Evolutionary conservation across 2,888 invertebrate species (phyloP).

Genomic region (Maniola hyperantus): DNA sequence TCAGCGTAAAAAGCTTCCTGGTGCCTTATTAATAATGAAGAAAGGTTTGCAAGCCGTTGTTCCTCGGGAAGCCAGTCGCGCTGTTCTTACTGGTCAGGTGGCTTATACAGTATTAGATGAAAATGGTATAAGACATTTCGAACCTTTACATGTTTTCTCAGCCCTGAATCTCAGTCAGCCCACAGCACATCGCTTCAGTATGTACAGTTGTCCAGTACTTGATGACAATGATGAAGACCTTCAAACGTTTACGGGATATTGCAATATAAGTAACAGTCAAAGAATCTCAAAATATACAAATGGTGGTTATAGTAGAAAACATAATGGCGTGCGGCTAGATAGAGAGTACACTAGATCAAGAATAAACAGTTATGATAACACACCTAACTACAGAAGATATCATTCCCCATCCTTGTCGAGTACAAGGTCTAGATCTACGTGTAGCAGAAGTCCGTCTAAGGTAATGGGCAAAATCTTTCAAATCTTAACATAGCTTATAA

Average conservation of each 20-base stretch:
- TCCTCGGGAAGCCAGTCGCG: slow-evolving; percentile 88
- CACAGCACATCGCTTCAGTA: slow-evolving; percentile 85
- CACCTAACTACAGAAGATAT: slow-evolving; percentile 82
- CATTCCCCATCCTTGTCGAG: slow-evolving; percentile 71
- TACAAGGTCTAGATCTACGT: slow-evolving; percentile 75
- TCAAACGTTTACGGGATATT: slow-evolving; percentile 72
- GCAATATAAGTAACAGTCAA: slow-evolving; percentile 75
- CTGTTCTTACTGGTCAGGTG: slow-evolving; percentile 88
- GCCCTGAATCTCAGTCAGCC: slow-evolving; percentile 86
- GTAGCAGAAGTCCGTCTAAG: slow-evolving; percentile 77
- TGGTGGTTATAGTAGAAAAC: slow-evolving; percentile 72
- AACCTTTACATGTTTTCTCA: slow-evolving; percentile 88
- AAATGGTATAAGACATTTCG: slow-evolving; percentile 88
- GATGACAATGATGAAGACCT: slow-evolving; percentile 78
- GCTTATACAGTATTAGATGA: slow-evolving; percentile 90
- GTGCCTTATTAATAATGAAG: slow-evolving; percentile 87
- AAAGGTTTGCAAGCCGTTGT: slow-evolving; percentile 89
- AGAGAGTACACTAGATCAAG: slow-evolving; percentile 71
- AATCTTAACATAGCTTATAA: background rate
- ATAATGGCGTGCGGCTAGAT: slow-evolving; percentile 68
- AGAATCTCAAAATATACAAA: slow-evolving; percentile 63
- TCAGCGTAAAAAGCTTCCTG: slow-evolving; percentile 81
- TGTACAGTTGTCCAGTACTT: slow-evolving; percentile 84
- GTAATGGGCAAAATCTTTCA: slow-evolving; percentile 50
- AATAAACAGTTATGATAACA: slow-evolving; percentile 77